Percentiles rank a stretch among this genome's conserved stretches.
Conservation (phyloP, 2,888 invertebrate genomes). For the Calliopum simillimum region DNA sequence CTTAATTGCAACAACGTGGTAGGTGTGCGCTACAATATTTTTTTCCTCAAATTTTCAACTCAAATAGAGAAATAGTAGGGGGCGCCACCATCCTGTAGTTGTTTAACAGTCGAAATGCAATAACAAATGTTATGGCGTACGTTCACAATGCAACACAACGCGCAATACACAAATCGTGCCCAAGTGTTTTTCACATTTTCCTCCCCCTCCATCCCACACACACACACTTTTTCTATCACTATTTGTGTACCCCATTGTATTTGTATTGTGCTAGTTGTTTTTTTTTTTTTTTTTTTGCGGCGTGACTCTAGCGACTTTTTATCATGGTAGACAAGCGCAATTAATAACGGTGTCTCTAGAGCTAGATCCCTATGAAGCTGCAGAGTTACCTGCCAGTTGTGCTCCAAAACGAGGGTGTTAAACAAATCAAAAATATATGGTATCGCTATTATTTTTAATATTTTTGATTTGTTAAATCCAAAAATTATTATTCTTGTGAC, state of each 20-base stretch:
- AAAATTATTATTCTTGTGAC: too few relatives aligned
- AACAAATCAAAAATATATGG: too few relatives aligned
- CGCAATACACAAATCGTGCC: too few relatives aligned
- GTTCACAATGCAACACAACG: too few relatives aligned
- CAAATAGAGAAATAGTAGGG: not conserved
- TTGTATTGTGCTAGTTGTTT: not conserved
- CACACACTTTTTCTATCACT: too few relatives aligned
- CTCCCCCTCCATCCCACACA: too few relatives aligned
- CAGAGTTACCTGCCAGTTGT: too few relatives aligned
- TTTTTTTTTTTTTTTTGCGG: slow-evolving; percentile 25
- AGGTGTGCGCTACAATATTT: slow-evolving; percentile 24
- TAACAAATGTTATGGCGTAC: not conserved
- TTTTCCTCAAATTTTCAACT: not conserved
- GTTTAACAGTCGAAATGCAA: not conserved
- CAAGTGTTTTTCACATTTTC: too few relatives aligned
- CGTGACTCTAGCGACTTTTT: slow-evolving; percentile 41
- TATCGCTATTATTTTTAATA: too few relatives aligned
- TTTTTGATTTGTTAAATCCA: too few relatives aligned
- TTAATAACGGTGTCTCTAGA: slow-evolving; percentile 37
- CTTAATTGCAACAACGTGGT: slow-evolving; percentile 35
- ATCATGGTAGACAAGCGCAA: slow-evolving; percentile 41
- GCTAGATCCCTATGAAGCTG: too few relatives aligned
- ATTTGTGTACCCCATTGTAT: not conserved
- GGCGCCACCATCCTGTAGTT: not conserved
- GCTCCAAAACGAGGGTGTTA: too few relatives aligned